Evolutionary conservation across 2,888 invertebrate genomes (phyloP).

Genomic region (Galerucella pusilla): DNA sequence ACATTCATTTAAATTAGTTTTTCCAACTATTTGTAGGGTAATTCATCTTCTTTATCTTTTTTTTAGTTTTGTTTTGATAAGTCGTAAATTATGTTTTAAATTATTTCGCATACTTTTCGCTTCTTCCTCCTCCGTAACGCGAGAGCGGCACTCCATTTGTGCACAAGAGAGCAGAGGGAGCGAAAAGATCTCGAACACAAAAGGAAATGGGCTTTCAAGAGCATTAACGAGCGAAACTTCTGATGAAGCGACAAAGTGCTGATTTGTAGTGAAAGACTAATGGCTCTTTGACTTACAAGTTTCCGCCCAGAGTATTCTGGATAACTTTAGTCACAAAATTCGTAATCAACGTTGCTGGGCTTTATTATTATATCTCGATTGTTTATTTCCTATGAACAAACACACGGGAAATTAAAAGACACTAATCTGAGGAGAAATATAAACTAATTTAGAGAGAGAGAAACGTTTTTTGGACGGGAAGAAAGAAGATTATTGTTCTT

Average conservation of each 20-base stretch:
- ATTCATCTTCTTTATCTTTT: background rate
- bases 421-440: no score
- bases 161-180: constrained; percentile 5
- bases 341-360: background rate
- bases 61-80: background rate
- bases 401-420: no score
- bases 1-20: no score
- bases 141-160: constrained; percentile 33
- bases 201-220: constrained; percentile 41
- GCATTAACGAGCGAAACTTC: constrained; percentile 51
- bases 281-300: constrained; percentile 62
- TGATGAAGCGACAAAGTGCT: constrained; percentile 62
- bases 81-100: constrained; percentile 27
- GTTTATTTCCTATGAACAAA: background rate
- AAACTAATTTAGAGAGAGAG: no score
- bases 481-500: no score
- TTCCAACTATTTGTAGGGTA: no score
- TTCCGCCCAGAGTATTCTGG: constrained; percentile 55
- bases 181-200: constrained; percentile 26
- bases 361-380: background rate
- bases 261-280: constrained; percentile 64
- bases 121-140: background rate
- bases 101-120: constrained; percentile 33
- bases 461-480: no score
- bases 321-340: background rate